Base-by-base conservation (phyloP, 2,797 vertebrate species). In the Dendrocincla fuliginosa region DNA sequence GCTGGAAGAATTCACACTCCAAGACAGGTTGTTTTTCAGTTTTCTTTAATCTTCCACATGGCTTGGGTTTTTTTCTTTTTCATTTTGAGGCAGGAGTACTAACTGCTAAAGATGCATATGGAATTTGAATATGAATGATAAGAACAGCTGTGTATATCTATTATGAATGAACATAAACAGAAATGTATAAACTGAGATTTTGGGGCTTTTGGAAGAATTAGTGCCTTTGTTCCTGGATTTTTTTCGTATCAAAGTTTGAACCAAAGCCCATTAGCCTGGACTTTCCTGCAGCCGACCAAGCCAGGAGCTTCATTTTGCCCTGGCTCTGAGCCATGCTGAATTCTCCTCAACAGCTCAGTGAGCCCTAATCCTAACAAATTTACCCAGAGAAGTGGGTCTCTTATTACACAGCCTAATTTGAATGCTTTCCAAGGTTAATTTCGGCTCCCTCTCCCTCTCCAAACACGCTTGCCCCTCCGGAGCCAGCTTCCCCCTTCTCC, bases 301-400 rank as follows among this genome's bases (percentile, higher is more conserved):
- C 97, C 96, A 97, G 97, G 83, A 97, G 96, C 94, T 97, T 96
- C 96, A 96, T 97, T 97, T 96, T 35, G 19, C 35, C 87, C 97
- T 97, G 97, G 97, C 97, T 86, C 85, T 1, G 67, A 96, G 97
- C 97, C 97, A 97, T 68, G 2, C 76, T 35, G 47, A 96, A 96
- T 96, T 96, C 95, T 96, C 97, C 90, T 96, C 97, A 95, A 97
- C 97, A 97, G 97, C 96, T 97, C 96, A 94, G 81, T 96, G 95
- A 97, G 97, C 94, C 97, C 97, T 97, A 97, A 97, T 97, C 97
- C 97, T 97, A 97, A 97, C 97, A 97, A 97, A 97, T 97, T 97
- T 96, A 96, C 96, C 96, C 96, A 81, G 93, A 97, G 96, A 97
- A 97, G 97, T 96, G 95, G 96, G 89, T 97, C 96, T 97, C 97